These are phyloP conservation scores for Origma solitaria DNA, from an alignment of 2,113 vertebrate species.

Conservation along the genomic window DNA sequence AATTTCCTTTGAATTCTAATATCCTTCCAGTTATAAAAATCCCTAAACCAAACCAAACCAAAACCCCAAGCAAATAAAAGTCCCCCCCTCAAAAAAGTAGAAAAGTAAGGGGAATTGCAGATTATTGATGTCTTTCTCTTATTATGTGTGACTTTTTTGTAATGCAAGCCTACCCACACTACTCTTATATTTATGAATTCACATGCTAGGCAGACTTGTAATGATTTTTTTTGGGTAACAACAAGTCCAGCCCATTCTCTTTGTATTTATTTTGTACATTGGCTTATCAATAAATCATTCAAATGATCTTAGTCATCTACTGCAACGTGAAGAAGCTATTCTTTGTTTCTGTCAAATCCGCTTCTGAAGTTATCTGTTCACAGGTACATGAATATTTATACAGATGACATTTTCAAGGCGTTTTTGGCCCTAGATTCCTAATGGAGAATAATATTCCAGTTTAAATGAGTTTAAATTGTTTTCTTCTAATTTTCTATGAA, in stretches of 20 bases:
- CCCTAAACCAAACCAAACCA: background rate
- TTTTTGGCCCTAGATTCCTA: background rate
- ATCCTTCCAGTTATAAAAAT: background rate
- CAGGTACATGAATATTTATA: conserved; percentile 20
- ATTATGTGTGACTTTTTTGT: background rate
- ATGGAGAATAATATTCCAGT: background rate
- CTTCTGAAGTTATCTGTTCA: conserved; percentile 36
- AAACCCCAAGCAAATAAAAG: background rate
- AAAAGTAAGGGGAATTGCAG: background rate
- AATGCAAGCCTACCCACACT: background rate
- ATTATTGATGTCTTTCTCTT: background rate
- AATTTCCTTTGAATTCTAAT: background rate
- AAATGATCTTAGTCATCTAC: conserved; percentile 14
- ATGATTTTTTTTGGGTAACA: background rate
- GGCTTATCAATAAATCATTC: conserved; percentile 62
- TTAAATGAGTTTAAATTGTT: background rate
- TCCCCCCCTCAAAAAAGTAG: background rate
- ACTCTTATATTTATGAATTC: conserved; percentile 9
- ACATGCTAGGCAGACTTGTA: background rate
- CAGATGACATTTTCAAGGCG: background rate
- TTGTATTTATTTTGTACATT: conserved; percentile 24
- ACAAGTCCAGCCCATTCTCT: background rate
- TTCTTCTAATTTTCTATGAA: background rate
- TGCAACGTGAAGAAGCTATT: background rate
- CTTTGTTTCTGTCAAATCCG: conserved; percentile 33